A percentile compares a stretch with the other conserved stretches of the same genome.
Conservation (phyloP, 2,797 vertebrate genomes). For the Cichlasoma orientale region DNA sequence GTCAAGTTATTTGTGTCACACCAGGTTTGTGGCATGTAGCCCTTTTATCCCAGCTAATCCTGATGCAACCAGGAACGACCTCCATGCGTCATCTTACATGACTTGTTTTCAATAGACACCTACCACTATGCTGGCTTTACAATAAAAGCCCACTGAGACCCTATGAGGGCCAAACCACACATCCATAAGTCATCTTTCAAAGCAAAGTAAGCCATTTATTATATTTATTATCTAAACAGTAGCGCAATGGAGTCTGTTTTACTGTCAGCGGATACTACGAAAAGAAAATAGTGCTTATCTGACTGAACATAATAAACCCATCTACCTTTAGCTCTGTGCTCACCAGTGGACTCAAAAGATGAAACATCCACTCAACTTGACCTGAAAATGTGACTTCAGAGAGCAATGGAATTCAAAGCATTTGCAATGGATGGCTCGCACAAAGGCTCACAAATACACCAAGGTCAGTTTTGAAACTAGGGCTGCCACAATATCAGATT, state of each 20-base stretch:
- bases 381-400: constrained; percentile 63
- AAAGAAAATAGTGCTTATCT: constrained; percentile 6
- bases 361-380: constrained; percentile 47
- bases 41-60: constrained; percentile 51
- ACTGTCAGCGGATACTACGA: neutral
- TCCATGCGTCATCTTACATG: constrained; percentile 60
- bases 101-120: constrained; percentile 55
- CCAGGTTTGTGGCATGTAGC: constrained; percentile 36
- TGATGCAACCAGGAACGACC: constrained; percentile 47
- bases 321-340: constrained; percentile 34
- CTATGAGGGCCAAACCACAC: constrained; percentile 20
- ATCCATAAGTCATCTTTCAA: constrained; percentile 1
- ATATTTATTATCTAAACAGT: neutral
- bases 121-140: constrained; percentile 40
- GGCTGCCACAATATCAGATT: neutral
- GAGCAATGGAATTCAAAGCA: constrained; percentile 72
- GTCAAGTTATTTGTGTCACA: constrained; percentile 15
- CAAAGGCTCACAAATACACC: constrained; percentile 15
- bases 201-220: constrained; percentile 4
- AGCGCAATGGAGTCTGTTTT: neutral
- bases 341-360: constrained; percentile 37
- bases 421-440: constrained; percentile 61
- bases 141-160: constrained; percentile 36
- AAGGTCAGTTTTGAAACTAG: neutral
- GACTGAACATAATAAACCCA: constrained; percentile 2